phyloP scores from a whole-genome alignment of 2,113 vertebrate species.

The Euleptes europaea region DNA sequence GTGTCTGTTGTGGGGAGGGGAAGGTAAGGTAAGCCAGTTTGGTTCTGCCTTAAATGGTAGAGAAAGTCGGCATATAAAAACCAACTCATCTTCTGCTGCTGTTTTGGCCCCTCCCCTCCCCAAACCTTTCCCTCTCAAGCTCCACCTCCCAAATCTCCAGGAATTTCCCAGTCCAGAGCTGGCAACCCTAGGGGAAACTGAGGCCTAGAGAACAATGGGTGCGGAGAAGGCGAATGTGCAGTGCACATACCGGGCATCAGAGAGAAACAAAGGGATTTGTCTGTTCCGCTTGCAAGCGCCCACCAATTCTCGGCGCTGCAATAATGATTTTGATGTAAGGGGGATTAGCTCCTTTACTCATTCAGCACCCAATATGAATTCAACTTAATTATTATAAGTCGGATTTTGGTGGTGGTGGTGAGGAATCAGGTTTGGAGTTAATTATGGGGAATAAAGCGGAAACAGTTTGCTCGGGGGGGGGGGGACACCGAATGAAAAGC shows the following conservation, averaged over 20 bases:
- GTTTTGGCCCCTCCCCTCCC: no score
- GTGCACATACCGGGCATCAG: no score
- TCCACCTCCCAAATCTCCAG: no score
- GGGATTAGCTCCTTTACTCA: background rate
- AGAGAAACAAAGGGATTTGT: background rate
- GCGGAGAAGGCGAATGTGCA: background rate
- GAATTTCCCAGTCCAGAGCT: no score
- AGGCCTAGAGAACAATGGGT: no score
- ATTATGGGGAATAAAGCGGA: background rate
- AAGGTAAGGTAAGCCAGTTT: no score
- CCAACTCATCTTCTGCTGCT: no score
- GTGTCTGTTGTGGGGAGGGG: no score
- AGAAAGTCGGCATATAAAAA: no score
- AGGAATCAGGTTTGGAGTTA: background rate
- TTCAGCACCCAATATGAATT: constrained; percentile 12
- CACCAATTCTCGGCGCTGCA: background rate
- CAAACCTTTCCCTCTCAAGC: no score
- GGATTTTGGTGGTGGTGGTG: background rate
- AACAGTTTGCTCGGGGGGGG: background rate
- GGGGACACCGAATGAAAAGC: background rate
- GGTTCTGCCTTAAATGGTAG: no score
- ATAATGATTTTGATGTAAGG: constrained; percentile 23
- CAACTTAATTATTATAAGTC: constrained; percentile 17
- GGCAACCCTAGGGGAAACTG: background rate
- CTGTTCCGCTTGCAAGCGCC: background rate